Base-by-base conservation (phyloP, 2,113 vertebrate species). In the Prolemur simus region DNA sequence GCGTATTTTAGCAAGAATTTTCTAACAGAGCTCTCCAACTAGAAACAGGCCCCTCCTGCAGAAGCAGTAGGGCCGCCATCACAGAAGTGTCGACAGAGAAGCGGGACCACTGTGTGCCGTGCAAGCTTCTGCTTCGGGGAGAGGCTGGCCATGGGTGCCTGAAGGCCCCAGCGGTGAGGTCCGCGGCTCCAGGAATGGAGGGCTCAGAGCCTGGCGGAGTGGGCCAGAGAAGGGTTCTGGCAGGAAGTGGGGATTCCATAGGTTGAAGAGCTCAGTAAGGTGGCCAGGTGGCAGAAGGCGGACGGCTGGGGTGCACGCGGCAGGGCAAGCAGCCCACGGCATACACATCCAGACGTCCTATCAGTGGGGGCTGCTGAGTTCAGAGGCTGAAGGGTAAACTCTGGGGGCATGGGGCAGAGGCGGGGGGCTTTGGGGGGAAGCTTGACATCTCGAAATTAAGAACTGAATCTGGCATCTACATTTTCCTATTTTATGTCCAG, bases 401-500 rank as follows among this genome's bases (percentile, higher is more conserved):
- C 29, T 20, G n/a, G 20, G 63, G 54, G 25, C 10, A 32, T 25
- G 34, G 9, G 83, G 54, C 0, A 15, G 58, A 21, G 56, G 6
- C 32, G 21, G 4, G 49, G 69, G 34, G 15, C 25, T 39, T 39
- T 3, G 13, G 23, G 21, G 68, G 39, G 39, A 23, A 23, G 27
- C 27, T 39, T n/a, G 34, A 63, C 14, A 8, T 54, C 68, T 84
- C 66, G 25, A 73, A 42, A 18, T 29, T 12, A 52, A 91, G n/a
- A 45, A 60, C 39, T 93, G 71, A 95, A 39, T 76, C 47, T 64
- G 63, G 58, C 5, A 0, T 42, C 96, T 80, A 6, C 1, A 4
- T 54, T 86, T 91, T 73, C 25, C 96, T 71, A 2, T 86, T 93
- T 95, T 98, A 69, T 63, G 8, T 91, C 88, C 98, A 99, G 99